Base-by-base conservation (phyloP, 2,797 vertebrate species). In the Poecilia velifera region DNA sequence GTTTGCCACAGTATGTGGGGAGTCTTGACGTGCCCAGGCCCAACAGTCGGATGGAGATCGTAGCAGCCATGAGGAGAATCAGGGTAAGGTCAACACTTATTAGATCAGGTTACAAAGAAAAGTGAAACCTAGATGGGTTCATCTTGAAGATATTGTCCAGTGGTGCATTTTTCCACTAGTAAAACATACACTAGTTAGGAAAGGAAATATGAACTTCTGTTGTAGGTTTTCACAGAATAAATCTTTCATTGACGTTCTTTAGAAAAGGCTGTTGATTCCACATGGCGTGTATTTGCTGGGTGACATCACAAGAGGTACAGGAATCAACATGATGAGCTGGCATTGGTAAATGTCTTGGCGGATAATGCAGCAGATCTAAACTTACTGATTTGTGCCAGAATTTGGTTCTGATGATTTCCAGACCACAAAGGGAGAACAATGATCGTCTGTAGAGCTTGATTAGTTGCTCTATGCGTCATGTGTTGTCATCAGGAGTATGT, bases 31-130 rank as follows among this genome's bases (percentile, higher is more conserved):
- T 98, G 16, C 95, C 97, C 66, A 95, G 97, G 88, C 97, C 97
- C 87, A 98, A 96, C 96, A 98, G 97, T 89, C 96, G 97, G 0
- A 97, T 98, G 97, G 97, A 98, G 93, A 98, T 98, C 0, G 97
- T 98, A 73, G 97, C 97, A 28, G 96, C 97, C 71, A 98, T 98
- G 97, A 96, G 97, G 71, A 96, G 97, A 90, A 98, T 98, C 88
- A 94, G 97, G 96, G 97, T 98, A 89, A 97, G 97, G 84, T 47
- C 62, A 76, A 5, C 18, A 25, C 34, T 59, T 41, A 43, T 57
- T 41, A 53, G 18, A 25, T 20, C 16, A 36, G 20, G 1, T 36
- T 66, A 18, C 16, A 66, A 39, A 41, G 8, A 66, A 39, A 39
- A 41, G 18, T 25, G 64, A 41, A 25, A 22, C 36, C 8, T 41